These are phyloP conservation scores for Sycophila texana DNA, from an alignment of 2,888 invertebrate genomes.

Conservation along the genomic window DNA sequence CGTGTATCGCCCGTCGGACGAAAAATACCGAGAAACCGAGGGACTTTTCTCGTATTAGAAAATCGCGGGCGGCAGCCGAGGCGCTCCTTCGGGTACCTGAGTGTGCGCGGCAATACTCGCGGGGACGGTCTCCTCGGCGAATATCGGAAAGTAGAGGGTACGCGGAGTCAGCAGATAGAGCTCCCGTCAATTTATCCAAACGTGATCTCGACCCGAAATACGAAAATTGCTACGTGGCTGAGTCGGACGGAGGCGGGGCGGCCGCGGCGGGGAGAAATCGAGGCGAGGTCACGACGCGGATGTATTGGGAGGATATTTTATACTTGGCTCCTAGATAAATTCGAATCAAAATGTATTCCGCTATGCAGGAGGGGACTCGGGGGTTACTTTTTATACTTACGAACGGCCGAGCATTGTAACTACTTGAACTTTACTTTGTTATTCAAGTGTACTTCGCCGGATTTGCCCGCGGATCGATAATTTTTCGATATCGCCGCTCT, in stretches of 20 bases:
- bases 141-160: slow-evolving; percentile 24
- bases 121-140: slow-evolving; percentile 6
- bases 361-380: too few species aligned
- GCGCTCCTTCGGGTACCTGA: slow-evolving; percentile 5
- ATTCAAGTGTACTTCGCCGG: too few species aligned
- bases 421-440: not conserved
- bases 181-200: slow-evolving; percentile 72
- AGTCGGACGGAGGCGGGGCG: not conserved
- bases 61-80: slow-evolving; percentile 18
- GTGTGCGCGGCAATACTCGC: slow-evolving; percentile 7
- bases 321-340: slow-evolving; percentile 21
- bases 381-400: too few species aligned
- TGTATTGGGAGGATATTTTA: slow-evolving; percentile 32
- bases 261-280: slow-evolving; percentile 23
- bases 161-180: slow-evolving; percentile 61
- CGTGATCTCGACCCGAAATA: slow-evolving; percentile 72
- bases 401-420: not conserved
- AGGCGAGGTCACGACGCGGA: slow-evolving; percentile 20
- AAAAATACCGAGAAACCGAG: not conserved
- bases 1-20: not conserved
- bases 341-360: slow-evolving; percentile 31
- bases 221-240: slow-evolving; percentile 72
- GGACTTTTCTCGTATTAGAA: slow-evolving; percentile 42
- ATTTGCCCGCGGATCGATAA: too few species aligned
- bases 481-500: too few species aligned